Conservation (phyloP, 1,140 invertebrate species). For the Bacillus rossius region DNA sequence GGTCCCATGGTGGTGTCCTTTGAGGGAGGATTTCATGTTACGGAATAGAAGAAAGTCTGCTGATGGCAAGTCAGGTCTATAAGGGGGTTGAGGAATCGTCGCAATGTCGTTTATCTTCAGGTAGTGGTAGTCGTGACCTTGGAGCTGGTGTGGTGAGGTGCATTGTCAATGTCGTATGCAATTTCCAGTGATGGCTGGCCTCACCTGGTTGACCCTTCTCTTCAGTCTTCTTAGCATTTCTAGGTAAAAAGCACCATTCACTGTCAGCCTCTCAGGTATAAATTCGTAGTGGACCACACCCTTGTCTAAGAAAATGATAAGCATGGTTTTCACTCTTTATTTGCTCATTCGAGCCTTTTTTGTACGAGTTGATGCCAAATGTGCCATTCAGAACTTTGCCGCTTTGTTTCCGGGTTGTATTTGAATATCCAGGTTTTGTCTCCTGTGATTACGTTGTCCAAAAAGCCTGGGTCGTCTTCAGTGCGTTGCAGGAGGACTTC, state of each 20-base stretch:
- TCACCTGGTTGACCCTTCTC: slow-evolving; percentile 2
- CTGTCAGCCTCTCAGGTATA: neutral
- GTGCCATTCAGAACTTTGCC: too few species aligned
- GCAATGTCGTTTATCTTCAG: slow-evolving; percentile 2
- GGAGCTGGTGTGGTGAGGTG: slow-evolving; percentile 7
- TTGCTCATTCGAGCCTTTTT: neutral
- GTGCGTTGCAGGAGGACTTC: too few species aligned
- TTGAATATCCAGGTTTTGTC: too few species aligned
- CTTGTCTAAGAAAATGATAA: slow-evolving; percentile 12
- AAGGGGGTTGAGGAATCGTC: slow-evolving; percentile 3
- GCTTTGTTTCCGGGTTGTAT: too few species aligned
- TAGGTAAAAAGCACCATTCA: slow-evolving; percentile 8
- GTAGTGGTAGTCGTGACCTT: neutral
- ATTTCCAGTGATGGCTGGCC: slow-evolving; percentile 6
- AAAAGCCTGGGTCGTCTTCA: too few species aligned
- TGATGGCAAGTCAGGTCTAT: neutral
- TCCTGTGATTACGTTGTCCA: too few species aligned
- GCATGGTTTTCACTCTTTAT: slow-evolving; percentile 7
- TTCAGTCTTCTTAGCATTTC: slow-evolving; percentile 3
- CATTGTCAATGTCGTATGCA: slow-evolving; percentile 9
- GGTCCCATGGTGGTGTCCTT: too few species aligned
- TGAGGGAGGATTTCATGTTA: too few species aligned
- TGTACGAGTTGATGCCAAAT: too few species aligned
- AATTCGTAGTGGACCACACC: neutral
- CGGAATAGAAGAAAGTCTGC: slow-evolving; percentile 5